Evolutionary conservation across 2,888 invertebrate genomes (phyloP).

Genomic region (Ligdia adustata): DNA sequence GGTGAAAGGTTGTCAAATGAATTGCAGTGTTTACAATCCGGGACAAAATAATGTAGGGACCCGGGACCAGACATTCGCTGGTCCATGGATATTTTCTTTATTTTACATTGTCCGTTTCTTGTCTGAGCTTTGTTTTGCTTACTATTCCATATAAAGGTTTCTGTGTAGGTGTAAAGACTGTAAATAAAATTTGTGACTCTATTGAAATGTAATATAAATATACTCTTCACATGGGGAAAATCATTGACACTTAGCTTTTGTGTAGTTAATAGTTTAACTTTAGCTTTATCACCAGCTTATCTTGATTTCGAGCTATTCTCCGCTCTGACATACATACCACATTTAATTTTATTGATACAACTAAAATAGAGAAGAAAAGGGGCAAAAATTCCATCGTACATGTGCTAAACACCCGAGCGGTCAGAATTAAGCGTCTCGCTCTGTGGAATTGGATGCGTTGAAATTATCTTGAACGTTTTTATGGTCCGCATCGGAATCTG

Average conservation of each 20-base stretch:
- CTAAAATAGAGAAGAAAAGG: slow-evolving; percentile 35
- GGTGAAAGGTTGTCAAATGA: slow-evolving; percentile 72
- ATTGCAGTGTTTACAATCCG: slow-evolving; percentile 61
- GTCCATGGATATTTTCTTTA: slow-evolving; percentile 47
- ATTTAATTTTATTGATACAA: slow-evolving; percentile 5
- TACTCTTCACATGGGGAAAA: too few relatives aligned
- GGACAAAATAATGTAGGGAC: slow-evolving; percentile 38
- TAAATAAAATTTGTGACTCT: slow-evolving; percentile 10
- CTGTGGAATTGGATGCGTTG: slow-evolving; percentile 66
- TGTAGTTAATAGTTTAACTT: slow-evolving; percentile 4
- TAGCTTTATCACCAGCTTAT: slow-evolving; percentile 15
- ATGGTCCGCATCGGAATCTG: slow-evolving; percentile 81
- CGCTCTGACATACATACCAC: slow-evolving; percentile 1
- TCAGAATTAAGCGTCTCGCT: slow-evolving; percentile 57
- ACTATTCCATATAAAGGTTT: slow-evolving; percentile 44
- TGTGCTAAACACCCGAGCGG: slow-evolving; percentile 68
- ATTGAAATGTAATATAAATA: not conserved
- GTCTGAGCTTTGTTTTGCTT: slow-evolving; percentile 43
- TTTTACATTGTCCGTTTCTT: too few relatives aligned
- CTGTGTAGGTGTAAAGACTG: slow-evolving; percentile 38
- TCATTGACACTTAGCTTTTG: not conserved
- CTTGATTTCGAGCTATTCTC: slow-evolving; percentile 13
- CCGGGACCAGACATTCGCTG: slow-evolving; percentile 25
- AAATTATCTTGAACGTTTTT: slow-evolving; percentile 82
- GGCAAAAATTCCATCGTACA: slow-evolving; percentile 52